Base-by-base conservation (phyloP, 2,797 vertebrate species). In the Spatula versicolor region DNA sequence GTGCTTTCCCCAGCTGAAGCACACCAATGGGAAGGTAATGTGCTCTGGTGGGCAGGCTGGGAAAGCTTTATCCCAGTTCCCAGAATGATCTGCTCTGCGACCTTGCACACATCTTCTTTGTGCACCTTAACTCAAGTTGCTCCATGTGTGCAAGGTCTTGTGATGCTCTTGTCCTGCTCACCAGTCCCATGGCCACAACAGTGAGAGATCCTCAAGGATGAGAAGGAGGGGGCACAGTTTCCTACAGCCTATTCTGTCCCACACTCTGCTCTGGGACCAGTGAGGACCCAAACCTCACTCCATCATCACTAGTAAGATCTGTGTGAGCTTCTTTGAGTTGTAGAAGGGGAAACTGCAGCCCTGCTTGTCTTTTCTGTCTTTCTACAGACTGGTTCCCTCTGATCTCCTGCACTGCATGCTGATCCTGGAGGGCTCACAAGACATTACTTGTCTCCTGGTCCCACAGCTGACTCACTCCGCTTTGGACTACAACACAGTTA, bases 91-190 rank as follows among this genome's bases (percentile, higher is more conserved):
- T 56, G 31, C 50, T 80, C 37, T 25, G 26, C 23, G 45, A 45
- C 39, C 25, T 46, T 30, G 21, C 9, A 11, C 26, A 4, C 8
- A 19, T 12, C 30, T n/a, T 55, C 26, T 15, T 37, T 0, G 1
- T 19, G 31, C 31, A 14, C 2, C 11, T 59, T 59, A 33, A 48
- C 9, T 54, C 15, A n/a, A 23, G 22, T 67, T 63, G 13, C 0
- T 48, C 4, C 30, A 30, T 0, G 0, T 66, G 41, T 69, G 58
- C 26, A n/a, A 6, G 3, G 6, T 92, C 48, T 21, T 63, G 21
- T 31, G 21, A 22, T 84, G 39, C 7, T 84, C 56, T 88, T 1
- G 0, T 13, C 33, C 8, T 30, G 16, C 59, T 84, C 2, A 2
- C 41, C 12, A 50, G 26, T 56, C 28, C 43, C 33, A 46, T 25